Evolutionary conservation across 1,140 invertebrate species (phyloP).

Genomic region (Lethocerus indicus): DNA sequence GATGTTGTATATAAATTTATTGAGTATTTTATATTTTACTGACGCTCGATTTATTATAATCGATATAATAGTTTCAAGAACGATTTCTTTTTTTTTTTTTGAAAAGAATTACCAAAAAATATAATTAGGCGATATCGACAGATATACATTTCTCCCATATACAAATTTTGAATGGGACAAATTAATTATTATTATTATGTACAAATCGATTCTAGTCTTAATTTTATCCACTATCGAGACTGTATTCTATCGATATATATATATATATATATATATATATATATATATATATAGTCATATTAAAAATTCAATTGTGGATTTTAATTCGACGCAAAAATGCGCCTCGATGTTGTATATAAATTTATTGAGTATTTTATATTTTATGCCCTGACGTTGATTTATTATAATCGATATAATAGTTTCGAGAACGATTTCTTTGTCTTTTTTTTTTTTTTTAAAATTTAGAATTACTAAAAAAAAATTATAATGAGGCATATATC

Average conservation of each 20-base stretch:
- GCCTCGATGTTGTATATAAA: too few relatives aligned
- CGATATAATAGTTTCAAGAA: too few relatives aligned
- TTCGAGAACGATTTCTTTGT: too few relatives aligned
- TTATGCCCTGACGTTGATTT: too few relatives aligned
- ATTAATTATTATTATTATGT: not conserved
- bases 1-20: too few relatives aligned
- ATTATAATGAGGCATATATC: not conserved
- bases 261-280: conserved; percentile 4
- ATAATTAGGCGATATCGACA: not conserved
- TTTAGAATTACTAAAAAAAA: not conserved
- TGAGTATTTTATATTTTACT: too few relatives aligned
- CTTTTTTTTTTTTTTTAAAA: not conserved
- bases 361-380: too few relatives aligned
- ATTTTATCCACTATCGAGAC: not conserved
- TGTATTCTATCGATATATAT: not conserved
- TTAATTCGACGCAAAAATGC: not conserved
- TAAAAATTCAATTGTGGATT: not conserved
- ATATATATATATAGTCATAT: conserved; percentile 2
- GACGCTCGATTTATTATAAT: too few relatives aligned
- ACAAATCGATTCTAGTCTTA: not conserved
- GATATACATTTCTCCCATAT: not conserved
- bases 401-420: too few relatives aligned
- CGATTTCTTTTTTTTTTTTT: too few relatives aligned
- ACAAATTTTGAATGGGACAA: not conserved
- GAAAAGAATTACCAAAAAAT: not conserved